Percentiles rank a stretch among this genome's conserved stretches.
phyloP scores from a whole-genome alignment of 2,113 vertebrate species.

The Gnathochromis pfefferi region DNA sequence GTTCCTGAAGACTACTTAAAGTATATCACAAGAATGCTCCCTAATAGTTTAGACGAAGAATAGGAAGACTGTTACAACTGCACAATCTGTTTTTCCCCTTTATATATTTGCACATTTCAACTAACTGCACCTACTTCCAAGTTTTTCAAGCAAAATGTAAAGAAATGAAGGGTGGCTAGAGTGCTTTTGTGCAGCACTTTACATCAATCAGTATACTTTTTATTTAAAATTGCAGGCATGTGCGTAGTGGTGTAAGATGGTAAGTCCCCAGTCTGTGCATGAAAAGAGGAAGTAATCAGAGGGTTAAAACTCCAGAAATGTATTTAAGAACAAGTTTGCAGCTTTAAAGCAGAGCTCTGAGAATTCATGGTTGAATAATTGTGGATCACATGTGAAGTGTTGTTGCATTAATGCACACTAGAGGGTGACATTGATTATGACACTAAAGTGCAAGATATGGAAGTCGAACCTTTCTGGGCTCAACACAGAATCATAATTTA shows the following conservation, averaged over 20 bases:
- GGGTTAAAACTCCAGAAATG: background rate
- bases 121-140: background rate
- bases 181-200: background rate
- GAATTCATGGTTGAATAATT: background rate
- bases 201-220: background rate
- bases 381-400: background rate
- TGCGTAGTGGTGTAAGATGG: background rate
- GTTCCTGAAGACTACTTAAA: background rate
- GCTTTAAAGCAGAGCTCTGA: background rate
- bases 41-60: background rate
- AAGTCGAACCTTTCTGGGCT: background rate
- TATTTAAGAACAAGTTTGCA: background rate
- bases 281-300: background rate
- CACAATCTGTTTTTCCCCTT: background rate
- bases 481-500: background rate
- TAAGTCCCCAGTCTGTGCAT: background rate
- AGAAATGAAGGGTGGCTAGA: background rate
- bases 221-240: background rate
- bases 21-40: background rate
- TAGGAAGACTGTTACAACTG: background rate
- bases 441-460: background rate
- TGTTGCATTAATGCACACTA: background rate
- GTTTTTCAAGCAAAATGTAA: background rate
- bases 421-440: background rate
- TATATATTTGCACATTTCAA: background rate